A percentile compares a stretch with the other conserved stretches of the same genome.
These are phyloP conservation scores for Pseudomyrmex gracilis DNA, from an alignment of 1,140 invertebrate genomes.

Conservation along the genomic window DNA sequence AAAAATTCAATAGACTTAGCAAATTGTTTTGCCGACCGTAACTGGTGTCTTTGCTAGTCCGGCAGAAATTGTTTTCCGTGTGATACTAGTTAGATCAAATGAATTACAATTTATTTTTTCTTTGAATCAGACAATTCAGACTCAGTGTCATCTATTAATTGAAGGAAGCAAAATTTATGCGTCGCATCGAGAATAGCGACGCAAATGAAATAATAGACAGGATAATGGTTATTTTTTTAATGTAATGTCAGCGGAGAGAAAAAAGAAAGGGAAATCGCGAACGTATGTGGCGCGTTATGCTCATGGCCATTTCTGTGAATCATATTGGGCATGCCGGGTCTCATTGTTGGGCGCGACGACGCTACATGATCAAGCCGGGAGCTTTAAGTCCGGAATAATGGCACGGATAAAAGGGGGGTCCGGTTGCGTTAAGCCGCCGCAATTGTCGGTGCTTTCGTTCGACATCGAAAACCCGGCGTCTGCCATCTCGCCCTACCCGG, in stretches of 20 bases:
- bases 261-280: constrained; percentile 10
- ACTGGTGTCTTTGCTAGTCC: not conserved
- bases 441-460: constrained; percentile 65
- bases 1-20: not conserved
- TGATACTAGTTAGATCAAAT: not conserved
- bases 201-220: constrained; percentile 15
- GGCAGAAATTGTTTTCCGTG: not conserved
- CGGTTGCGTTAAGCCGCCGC: constrained; percentile 65
- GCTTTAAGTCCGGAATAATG: constrained; percentile 67
- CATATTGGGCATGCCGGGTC: not conserved
- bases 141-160: too few relatives aligned
- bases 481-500: constrained; percentile 2
- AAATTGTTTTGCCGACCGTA: too few relatives aligned
- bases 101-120: not conserved
- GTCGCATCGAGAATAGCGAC: not conserved
- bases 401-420: constrained; percentile 52
- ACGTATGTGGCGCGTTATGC: constrained; percentile 5
- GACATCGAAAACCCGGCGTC: constrained; percentile 56
- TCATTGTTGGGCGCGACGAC: constrained; percentile 56
- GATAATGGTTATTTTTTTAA: constrained; percentile 18
- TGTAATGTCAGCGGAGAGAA: not conserved
- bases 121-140: too few relatives aligned
- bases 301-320: constrained; percentile 35
- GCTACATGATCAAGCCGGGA: constrained; percentile 41
- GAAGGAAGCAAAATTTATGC: not conserved